Conservation (phyloP, 2,888 invertebrate species). For the Mellilla xanthometata region DNA sequence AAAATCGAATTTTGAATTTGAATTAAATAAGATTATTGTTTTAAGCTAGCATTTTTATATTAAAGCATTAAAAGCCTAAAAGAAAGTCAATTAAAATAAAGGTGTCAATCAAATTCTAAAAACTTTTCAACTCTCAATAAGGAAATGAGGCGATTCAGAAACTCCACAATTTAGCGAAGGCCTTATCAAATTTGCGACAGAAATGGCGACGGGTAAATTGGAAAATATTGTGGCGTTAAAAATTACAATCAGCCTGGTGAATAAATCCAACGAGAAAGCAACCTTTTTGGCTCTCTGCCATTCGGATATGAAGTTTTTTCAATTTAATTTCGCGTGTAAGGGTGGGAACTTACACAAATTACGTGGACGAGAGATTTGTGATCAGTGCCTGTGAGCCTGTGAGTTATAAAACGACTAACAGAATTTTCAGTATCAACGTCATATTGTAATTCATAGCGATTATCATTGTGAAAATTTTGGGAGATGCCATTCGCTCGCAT, state of each 20-base stretch:
- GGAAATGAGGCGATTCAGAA: neutral
- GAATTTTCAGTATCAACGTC: no score
- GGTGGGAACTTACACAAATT: constrained; percentile 3
- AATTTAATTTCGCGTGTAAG: constrained; percentile 31
- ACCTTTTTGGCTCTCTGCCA: constrained; percentile 31
- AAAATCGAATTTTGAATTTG: no score
- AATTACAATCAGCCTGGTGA: constrained; percentile 32
- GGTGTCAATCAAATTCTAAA: neutral
- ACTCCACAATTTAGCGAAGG: neutral
- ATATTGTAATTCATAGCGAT: no score
- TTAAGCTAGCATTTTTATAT: no score
- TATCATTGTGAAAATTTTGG: no score
- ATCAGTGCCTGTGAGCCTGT: no score
- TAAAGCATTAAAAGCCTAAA: no score
- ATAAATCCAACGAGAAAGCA: constrained; percentile 29
- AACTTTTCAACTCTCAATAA: neutral
- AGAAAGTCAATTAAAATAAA: neutral
- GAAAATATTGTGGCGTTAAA: constrained; percentile 35
- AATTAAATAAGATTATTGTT: no score
- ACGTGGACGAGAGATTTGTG: neutral
- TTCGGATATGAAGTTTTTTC: constrained; percentile 33
- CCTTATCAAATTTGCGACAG: constrained; percentile 12
- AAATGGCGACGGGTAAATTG: constrained; percentile 31
- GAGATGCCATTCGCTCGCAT: no score
- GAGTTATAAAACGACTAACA: no score